A percentile compares a stretch with the other conserved stretches of the same genome.
Conservation (phyloP, 2,113 vertebrate species). For the Sardina pilchardus region DNA sequence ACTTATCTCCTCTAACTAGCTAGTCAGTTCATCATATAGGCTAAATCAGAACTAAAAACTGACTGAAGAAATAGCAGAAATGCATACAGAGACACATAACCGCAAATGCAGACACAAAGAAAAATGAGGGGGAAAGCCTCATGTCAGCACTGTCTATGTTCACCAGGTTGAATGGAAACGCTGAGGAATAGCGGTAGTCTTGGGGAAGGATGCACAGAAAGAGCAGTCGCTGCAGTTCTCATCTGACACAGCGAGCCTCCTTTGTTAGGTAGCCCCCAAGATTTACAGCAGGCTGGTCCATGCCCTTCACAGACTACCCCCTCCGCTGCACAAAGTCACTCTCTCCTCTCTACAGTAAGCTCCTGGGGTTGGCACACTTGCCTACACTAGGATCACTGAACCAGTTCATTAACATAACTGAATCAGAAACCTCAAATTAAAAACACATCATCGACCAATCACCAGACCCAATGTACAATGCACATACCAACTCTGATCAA, state of each 20-base stretch:
- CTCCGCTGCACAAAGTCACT: neutral
- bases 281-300: neutral
- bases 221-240: slow-evolving; percentile 2
- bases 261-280: slow-evolving; percentile 16
- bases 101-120: neutral
- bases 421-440: neutral
- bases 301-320: slow-evolving; percentile 7
- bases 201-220: neutral
- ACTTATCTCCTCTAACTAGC: neutral
- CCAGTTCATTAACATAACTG: neutral
- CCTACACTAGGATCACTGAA: neutral
- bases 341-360: neutral
- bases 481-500: neutral
- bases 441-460: neutral
- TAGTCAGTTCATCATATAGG: neutral
- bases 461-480: neutral
- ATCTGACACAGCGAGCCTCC: neutral
- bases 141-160: neutral
- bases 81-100: neutral
- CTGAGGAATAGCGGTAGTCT: neutral
- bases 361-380: neutral
- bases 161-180: neutral
- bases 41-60: neutral
- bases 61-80: neutral
- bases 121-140: neutral